phyloP scores from a whole-genome alignment of 2,113 vertebrate species.

The Accipiter virgatus region DNA sequence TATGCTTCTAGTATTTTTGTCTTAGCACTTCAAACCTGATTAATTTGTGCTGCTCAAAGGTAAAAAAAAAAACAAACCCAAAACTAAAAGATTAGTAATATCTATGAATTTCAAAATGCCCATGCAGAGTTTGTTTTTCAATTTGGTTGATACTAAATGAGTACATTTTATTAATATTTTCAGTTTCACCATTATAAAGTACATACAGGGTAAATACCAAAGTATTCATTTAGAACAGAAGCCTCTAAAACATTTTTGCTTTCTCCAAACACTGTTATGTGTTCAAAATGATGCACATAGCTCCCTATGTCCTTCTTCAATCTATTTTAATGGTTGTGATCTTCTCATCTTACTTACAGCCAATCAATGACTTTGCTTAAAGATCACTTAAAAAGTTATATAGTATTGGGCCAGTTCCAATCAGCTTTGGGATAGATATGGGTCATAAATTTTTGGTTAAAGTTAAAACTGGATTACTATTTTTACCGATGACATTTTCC shows the following conservation, averaged over 20 bases:
- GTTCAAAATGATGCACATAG: not conserved
- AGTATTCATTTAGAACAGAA: not conserved
- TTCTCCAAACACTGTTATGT: not conserved
- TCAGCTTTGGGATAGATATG: not conserved
- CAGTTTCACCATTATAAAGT: not conserved
- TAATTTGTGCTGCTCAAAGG: not conserved
- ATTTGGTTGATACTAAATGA: not conserved
- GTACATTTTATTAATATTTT: not conserved
- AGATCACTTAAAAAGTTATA: not conserved
- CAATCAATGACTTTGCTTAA: not conserved
- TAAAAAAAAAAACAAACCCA: not conserved
- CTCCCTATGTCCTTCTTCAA: not conserved
- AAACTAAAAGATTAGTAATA: not conserved
- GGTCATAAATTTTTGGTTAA: not conserved
- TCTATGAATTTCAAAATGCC: not conserved
- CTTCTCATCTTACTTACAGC: not conserved
- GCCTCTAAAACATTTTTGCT: not conserved
- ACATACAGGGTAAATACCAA: not conserved
- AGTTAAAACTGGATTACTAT: not conserved
- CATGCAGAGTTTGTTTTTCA: not conserved
- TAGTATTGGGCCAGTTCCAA: not conserved
- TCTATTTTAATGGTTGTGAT: not conserved
- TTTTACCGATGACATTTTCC: not conserved
- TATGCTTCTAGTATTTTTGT: not conserved
- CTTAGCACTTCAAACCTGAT: not conserved